A percentile compares a stretch with the other conserved stretches of the same genome.
phyloP scores from a whole-genome alignment of 1,140 invertebrate species.

The Popillia japonica region DNA sequence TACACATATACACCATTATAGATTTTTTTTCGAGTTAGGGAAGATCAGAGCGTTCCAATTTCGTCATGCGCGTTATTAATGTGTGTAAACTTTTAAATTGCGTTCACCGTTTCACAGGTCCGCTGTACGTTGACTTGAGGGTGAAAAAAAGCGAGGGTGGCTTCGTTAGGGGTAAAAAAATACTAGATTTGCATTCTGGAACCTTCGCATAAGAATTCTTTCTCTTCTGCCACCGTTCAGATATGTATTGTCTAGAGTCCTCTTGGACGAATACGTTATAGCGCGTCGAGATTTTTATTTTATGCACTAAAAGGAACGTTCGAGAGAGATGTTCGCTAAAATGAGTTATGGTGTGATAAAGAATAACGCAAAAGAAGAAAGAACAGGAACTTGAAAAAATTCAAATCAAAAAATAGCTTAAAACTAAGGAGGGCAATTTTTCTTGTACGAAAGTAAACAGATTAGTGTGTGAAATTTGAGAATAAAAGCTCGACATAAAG shows the following conservation, averaged over 20 bases:
- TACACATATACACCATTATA: conserved; percentile 59
- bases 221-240: conserved; percentile 32
- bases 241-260: conserved; percentile 30
- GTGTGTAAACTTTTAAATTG: conserved; percentile 36
- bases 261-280: conserved; percentile 11
- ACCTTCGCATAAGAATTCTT: conserved; percentile 48
- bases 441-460: too few relatives aligned
- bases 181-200: conserved; percentile 58
- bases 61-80: conserved; percentile 43
- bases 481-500: too few relatives aligned
- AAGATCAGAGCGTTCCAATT: conserved; percentile 51
- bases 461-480: too few relatives aligned
- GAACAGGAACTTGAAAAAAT: too few relatives aligned
- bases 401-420: too few relatives aligned
- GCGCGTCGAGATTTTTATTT: conserved; percentile 11
- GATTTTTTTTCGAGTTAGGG: conserved; percentile 58
- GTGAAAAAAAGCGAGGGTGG: conserved; percentile 59
- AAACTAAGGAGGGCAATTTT: too few relatives aligned
- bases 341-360: too few relatives aligned
- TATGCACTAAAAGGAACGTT: conserved; percentile 6
- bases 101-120: conserved; percentile 44
- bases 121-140: conserved; percentile 54
- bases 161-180: conserved; percentile 59
- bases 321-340: neutral
- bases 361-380: too few relatives aligned